phyloP scores from a whole-genome alignment of 2,888 invertebrate species.

The Noctua comes region DNA sequence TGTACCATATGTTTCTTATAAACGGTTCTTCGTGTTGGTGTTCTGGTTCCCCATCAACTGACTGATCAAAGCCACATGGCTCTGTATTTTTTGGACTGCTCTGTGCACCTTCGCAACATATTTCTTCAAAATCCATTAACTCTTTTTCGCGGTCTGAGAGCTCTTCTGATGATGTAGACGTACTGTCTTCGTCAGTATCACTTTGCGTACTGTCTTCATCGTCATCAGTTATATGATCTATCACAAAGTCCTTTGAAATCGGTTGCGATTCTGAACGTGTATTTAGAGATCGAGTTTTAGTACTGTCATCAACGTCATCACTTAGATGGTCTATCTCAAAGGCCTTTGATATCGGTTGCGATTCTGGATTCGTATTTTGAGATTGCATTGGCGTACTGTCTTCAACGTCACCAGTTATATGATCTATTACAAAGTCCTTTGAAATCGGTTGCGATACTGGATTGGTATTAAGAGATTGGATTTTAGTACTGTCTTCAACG shows the following conservation, averaged over 20 bases:
- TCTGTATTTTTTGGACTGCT: constrained; percentile 2
- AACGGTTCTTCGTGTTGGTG: constrained; percentile 3
- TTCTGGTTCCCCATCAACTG: background rate
- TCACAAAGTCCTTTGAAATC: background rate
- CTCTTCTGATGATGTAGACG: constrained; percentile 21
- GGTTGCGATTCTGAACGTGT: background rate
- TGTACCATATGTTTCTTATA: constrained; percentile 39
- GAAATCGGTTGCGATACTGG: background rate
- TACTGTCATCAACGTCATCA: background rate
- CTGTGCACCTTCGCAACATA: constrained; percentile 2
- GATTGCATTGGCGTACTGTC: background rate
- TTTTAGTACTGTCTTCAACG: background rate
- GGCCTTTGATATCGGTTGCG: background rate
- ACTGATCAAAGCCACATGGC: constrained; percentile 10
- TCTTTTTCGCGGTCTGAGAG: constrained; percentile 16
- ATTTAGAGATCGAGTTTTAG: background rate
- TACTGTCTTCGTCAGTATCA: constrained; percentile 20
- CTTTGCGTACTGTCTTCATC: constrained; percentile 3
- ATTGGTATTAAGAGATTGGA: background rate
- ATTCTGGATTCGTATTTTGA: background rate
- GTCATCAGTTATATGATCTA: background rate
- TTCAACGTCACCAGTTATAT: background rate
- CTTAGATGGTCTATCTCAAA: background rate
- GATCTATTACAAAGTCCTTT: background rate
- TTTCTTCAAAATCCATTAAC: constrained; percentile 27